phyloP scores from a whole-genome alignment of 2,113 vertebrate genomes.

The Ardeotis arabs region DNA sequence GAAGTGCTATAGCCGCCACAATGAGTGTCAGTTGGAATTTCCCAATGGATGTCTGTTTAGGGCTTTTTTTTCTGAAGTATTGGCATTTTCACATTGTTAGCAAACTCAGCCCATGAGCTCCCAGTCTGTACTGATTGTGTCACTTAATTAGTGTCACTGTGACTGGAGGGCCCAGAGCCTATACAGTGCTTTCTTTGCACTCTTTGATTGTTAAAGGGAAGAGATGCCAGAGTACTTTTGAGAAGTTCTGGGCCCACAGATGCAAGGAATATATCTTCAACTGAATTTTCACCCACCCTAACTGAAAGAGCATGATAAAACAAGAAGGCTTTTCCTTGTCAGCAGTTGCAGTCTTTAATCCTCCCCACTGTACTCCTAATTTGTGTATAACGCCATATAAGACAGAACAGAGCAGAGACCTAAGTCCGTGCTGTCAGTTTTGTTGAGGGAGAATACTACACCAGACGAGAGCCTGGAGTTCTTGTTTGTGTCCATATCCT shows the following conservation, averaged over 20 bases:
- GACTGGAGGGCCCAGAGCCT: neutral
- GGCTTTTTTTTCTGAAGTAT: neutral
- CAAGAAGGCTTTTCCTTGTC: neutral
- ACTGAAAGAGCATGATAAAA: neutral
- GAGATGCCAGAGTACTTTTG: neutral
- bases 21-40: neutral
- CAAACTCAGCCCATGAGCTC: neutral
- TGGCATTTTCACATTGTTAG: neutral
- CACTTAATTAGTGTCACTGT: neutral
- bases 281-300: neutral
- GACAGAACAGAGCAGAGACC: neutral
- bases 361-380: neutral
- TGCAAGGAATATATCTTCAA: neutral
- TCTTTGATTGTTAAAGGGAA: neutral
- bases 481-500: neutral
- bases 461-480: neutral
- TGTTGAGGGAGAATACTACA: neutral
- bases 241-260: neutral
- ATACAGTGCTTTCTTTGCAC: neutral
- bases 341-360: neutral
- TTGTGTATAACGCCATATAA: neutral
- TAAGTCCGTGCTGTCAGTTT: neutral
- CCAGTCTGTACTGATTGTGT: neutral
- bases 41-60: neutral
- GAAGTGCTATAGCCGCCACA: neutral